phyloP scores from a whole-genome alignment of 2,888 invertebrate species.

The Cantharis lateralis region DNA sequence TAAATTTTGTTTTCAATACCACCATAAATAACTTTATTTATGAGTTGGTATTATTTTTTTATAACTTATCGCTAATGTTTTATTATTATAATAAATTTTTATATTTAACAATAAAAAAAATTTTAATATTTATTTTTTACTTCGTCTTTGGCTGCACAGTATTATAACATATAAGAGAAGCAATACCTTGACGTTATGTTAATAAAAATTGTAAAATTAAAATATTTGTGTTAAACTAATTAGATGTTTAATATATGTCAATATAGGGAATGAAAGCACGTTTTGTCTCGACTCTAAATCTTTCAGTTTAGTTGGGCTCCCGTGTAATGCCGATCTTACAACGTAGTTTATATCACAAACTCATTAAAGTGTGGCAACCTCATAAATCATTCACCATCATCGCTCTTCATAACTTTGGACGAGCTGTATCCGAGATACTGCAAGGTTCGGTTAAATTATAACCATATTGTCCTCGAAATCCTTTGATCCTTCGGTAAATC shows the following conservation, averaged over 20 bases:
- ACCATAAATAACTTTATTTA: not conserved
- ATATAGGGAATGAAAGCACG: constrained; percentile 5
- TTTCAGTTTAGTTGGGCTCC: constrained; percentile 18
- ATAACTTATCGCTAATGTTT: not conserved
- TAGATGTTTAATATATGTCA: constrained; percentile 5
- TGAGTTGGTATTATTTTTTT: not conserved
- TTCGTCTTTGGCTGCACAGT: not conserved
- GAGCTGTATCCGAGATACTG: constrained; percentile 23
- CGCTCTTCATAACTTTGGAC: constrained; percentile 25
- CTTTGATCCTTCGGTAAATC: constrained; percentile 23
- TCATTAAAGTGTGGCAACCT: constrained; percentile 27
- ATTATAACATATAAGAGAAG: not conserved
- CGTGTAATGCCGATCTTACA: constrained; percentile 15
- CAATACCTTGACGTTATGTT: not conserved
- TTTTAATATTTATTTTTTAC: not conserved
- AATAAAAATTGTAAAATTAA: not conserved
- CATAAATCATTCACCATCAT: constrained; percentile 27
- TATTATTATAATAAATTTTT: not conserved
- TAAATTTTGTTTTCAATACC: not conserved
- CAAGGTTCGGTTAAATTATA: constrained; percentile 25
- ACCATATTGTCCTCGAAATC: constrained; percentile 19
- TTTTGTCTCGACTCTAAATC: constrained; percentile 11
- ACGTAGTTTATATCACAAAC: constrained; percentile 26
- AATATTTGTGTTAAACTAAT: constrained; percentile 6
- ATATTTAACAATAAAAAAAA: not conserved